Percentiles rank a stretch among this genome's conserved stretches.
Conservation (phyloP, 2,888 invertebrate genomes). For the Amiota mariae region DNA sequence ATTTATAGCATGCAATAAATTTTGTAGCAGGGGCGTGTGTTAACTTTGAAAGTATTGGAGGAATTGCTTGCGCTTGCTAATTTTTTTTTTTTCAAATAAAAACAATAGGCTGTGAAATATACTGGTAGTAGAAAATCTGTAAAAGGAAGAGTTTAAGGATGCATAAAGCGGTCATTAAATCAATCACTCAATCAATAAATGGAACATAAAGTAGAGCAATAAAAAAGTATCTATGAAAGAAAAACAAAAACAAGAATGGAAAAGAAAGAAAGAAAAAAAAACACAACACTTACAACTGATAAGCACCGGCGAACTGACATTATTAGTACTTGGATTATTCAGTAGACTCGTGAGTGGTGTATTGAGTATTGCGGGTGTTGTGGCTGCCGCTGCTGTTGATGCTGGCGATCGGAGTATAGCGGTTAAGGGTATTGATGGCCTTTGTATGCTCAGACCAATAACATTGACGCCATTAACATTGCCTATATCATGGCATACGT, state of each 20-base stretch:
- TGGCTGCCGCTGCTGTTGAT: constrained; percentile 60
- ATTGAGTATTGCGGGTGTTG: constrained; percentile 46
- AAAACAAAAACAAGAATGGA: background rate
- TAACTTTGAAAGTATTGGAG: too few relatives aligned
- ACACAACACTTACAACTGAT: constrained; percentile 70
- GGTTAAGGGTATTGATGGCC: constrained; percentile 75
- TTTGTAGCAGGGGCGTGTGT: constrained; percentile 8
- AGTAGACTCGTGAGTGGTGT: background rate
- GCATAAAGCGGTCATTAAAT: too few relatives aligned
- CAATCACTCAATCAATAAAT: background rate
- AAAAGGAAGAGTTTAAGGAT: background rate
- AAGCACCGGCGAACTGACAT: constrained; percentile 50
- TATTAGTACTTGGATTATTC: constrained; percentile 1
- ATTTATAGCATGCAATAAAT: constrained; percentile 29
- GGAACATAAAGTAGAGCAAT: constrained; percentile 1
- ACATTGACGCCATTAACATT: constrained; percentile 84
- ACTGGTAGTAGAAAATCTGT: constrained; percentile 4
- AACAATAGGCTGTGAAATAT: background rate
- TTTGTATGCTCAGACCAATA: constrained; percentile 77
- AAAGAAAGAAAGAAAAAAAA: background rate
- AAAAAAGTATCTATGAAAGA: background rate
- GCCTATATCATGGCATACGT: constrained; percentile 73
- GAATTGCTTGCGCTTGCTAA: background rate
- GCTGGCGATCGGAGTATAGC: constrained; percentile 59
- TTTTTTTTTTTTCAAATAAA: constrained; percentile 10